Evolutionary conservation across 2,113 vertebrate genomes (phyloP).

Genomic region (Leptosomus discolor): DNA sequence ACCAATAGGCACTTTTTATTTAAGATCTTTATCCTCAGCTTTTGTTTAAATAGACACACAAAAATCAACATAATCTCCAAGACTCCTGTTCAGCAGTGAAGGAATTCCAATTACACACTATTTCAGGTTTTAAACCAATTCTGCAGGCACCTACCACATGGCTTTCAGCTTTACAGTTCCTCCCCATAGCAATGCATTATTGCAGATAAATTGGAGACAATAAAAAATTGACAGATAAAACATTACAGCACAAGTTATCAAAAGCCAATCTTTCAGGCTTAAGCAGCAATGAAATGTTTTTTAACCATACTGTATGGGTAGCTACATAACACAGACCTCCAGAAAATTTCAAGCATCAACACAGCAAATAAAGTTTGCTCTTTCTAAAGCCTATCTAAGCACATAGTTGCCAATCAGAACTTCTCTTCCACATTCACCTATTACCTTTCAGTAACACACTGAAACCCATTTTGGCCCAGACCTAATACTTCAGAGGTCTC

Average conservation of each 20-base stretch:
- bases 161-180: not conserved
- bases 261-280: not conserved
- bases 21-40: not conserved
- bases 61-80: constrained; percentile 19
- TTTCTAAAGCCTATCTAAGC: not conserved
- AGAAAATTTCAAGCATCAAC: not conserved
- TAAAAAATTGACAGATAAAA: not conserved
- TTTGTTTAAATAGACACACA: constrained; percentile 13
- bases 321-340: not conserved
- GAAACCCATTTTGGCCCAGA: not conserved
- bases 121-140: constrained; percentile 17
- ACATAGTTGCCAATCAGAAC: not conserved
- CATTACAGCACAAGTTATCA: not conserved
- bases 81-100: constrained; percentile 60
- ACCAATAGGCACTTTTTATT: not conserved
- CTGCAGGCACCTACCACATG: not conserved
- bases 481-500: not conserved
- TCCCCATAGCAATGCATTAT: not conserved
- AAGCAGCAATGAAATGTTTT: not conserved
- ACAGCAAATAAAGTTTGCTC: not conserved
- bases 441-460: not conserved
- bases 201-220: not conserved
- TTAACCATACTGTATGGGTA: not conserved
- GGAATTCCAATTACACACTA: constrained; percentile 55
- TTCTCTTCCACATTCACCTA: not conserved